A percentile compares a stretch with the other conserved stretches of the same genome.
These are phyloP conservation scores for Corythoichthys haematopterus DNA, from an alignment of 2,113 vertebrate genomes.

Conservation along the genomic window DNA sequence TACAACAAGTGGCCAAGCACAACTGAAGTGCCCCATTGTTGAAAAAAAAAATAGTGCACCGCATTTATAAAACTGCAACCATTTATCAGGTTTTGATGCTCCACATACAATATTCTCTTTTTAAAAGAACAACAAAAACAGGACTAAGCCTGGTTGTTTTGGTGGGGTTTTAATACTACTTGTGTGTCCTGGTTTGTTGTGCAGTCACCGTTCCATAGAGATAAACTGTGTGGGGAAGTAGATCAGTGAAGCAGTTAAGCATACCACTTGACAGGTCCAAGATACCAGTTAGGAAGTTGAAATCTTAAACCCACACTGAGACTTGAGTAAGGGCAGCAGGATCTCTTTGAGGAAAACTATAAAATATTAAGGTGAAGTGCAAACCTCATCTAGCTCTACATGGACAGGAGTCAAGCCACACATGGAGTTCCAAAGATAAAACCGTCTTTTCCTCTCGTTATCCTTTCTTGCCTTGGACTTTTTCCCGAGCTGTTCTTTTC, in stretches of 20 bases:
- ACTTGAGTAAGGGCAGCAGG: constrained; percentile 70
- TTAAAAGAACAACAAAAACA: no score
- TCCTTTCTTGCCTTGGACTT: constrained; percentile 1
- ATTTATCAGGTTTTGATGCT: no score
- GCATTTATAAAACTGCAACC: no score
- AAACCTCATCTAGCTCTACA: constrained; percentile 66
- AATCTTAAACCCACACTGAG: constrained; percentile 81
- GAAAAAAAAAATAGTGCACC: no score
- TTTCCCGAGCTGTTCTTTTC: background rate
- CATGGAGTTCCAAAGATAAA: constrained; percentile 35
- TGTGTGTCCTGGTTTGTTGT: constrained; percentile 24
- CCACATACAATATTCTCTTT: no score
- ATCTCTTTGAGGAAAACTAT: constrained; percentile 79
- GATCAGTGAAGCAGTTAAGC: constrained; percentile 35
- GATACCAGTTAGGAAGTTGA: constrained; percentile 80
- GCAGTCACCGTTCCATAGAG: constrained; percentile 53
- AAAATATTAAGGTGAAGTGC: constrained; percentile 78
- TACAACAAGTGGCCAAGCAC: no score
- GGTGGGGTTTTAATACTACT: constrained; percentile 12
- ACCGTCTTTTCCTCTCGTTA: constrained; percentile 28
- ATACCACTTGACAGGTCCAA: constrained; percentile 80
- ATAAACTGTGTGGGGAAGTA: constrained; percentile 52
- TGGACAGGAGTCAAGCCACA: constrained; percentile 58
- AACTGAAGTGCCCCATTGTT: no score
- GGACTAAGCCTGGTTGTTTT: no score